These are phyloP conservation scores for Nannoperca obscura DNA, from an alignment of 2,797 vertebrate genomes.

Conservation along the genomic window DNA sequence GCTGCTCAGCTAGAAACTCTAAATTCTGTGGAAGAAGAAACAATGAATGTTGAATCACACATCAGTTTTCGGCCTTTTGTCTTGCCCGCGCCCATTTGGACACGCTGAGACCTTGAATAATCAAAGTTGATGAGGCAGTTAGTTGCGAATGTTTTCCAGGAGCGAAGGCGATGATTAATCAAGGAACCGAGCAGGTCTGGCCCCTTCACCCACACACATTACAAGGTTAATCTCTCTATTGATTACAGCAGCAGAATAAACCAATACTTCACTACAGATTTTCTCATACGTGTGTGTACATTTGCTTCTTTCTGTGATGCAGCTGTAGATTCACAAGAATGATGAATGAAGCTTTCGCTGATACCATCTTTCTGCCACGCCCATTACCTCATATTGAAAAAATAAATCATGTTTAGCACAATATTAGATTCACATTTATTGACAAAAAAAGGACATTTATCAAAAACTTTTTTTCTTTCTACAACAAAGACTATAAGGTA, in stretches of 20 bases:
- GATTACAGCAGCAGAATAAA: conserved; percentile 69
- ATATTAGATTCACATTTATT: conserved; percentile 80
- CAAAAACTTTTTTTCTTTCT: conserved; percentile 61
- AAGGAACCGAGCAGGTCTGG: conserved; percentile 62
- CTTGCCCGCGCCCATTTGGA: conserved; percentile 44
- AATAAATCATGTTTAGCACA: conserved; percentile 68
- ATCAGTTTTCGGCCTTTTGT: conserved; percentile 46
- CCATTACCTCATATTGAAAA: conserved; percentile 59
- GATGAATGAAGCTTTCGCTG: conserved; percentile 67
- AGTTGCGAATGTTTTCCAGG: conserved; percentile 55
- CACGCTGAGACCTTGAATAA: conserved; percentile 71
- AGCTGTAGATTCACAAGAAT: conserved; percentile 18
- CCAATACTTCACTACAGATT: conserved; percentile 52
- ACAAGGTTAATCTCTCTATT: conserved; percentile 78
- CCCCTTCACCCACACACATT: conserved; percentile 61
- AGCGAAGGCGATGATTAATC: conserved; percentile 73
- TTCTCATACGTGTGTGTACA: conserved; percentile 21
- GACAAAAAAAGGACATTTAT: conserved; percentile 57
- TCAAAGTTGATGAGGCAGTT: conserved; percentile 77
- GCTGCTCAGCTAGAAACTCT: not conserved
- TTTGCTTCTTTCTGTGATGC: conserved; percentile 26
- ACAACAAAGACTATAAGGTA: conserved; percentile 49
- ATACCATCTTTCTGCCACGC: conserved; percentile 67
- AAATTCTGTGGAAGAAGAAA: not conserved
- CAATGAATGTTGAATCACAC: not conserved